These are phyloP conservation scores for Abrostola tripartita DNA, from an alignment of 2,888 invertebrate species.

Conservation along the genomic window DNA sequence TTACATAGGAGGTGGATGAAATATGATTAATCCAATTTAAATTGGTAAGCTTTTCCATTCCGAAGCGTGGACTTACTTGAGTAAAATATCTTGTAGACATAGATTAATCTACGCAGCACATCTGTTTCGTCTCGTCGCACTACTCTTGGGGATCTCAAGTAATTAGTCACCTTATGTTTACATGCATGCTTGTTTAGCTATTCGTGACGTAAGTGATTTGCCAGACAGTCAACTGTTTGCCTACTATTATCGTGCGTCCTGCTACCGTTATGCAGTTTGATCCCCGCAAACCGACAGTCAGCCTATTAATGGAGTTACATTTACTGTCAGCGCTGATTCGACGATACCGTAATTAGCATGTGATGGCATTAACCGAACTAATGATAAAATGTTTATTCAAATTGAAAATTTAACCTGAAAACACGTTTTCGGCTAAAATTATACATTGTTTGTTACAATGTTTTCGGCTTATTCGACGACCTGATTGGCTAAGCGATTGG, in stretches of 20 bases:
- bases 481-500: too few relatives aligned
- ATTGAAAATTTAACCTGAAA: constrained; percentile 65
- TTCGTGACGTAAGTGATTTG: constrained; percentile 37
- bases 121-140: constrained; percentile 72
- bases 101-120: constrained; percentile 68
- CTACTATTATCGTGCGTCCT: constrained; percentile 5
- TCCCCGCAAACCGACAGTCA: constrained; percentile 24
- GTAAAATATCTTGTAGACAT: constrained; percentile 66
- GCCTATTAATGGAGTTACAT: constrained; percentile 35
- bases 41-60: constrained; percentile 1
- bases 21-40: background rate
- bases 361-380: constrained; percentile 47
- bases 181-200: constrained; percentile 59
- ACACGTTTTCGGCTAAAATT: constrained; percentile 43
- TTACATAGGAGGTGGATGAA: too few relatives aligned
- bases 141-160: constrained; percentile 54
- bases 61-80: constrained; percentile 36
- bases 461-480: constrained; percentile 68
- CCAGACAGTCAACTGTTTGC: constrained; percentile 10
- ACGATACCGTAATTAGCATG: constrained; percentile 49
- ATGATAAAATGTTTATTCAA: constrained; percentile 61
- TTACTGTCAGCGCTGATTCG: constrained; percentile 42
- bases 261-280: constrained; percentile 25
- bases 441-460: constrained; percentile 57
- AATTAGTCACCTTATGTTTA: constrained; percentile 82